phyloP scores from a whole-genome alignment of 2,797 vertebrate species.

The Glyptemys insculpta region DNA sequence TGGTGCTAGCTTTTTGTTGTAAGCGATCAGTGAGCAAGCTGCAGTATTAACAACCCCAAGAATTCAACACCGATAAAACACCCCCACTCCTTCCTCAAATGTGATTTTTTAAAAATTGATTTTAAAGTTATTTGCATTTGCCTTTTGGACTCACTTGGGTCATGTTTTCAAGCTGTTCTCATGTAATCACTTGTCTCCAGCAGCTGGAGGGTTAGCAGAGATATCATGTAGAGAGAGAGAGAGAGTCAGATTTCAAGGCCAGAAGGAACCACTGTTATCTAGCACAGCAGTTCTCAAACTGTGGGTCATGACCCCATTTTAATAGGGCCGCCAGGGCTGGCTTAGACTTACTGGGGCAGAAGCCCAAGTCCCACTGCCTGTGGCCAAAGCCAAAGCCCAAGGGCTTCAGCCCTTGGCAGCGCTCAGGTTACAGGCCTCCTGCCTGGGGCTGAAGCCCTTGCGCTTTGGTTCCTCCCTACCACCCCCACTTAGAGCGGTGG shows the following conservation, averaged over 20 bases:
- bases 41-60: neutral
- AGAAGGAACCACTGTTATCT: neutral
- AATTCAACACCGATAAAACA: neutral
- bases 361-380: too few species aligned
- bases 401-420: too few species aligned
- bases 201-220: neutral
- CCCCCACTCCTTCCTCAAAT: neutral
- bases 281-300: too few species aligned
- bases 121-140: neutral
- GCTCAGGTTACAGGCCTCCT: too few species aligned
- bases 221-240: neutral
- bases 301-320: too few species aligned
- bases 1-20: neutral
- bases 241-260: neutral
- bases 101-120: neutral
- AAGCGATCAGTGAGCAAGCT: neutral
- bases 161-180: neutral
- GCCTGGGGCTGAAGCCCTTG: too few species aligned
- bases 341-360: too few species aligned
- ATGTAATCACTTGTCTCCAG: constrained; percentile 12
- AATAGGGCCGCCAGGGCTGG: too few species aligned
- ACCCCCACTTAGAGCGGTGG: too few species aligned
- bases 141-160: neutral
- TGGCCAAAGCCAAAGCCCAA: too few species aligned
- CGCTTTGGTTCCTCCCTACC: too few species aligned